Base-by-base conservation (phyloP, 2,797 vertebrate species). In the Poeciliopsis paucimaculata region DNA sequence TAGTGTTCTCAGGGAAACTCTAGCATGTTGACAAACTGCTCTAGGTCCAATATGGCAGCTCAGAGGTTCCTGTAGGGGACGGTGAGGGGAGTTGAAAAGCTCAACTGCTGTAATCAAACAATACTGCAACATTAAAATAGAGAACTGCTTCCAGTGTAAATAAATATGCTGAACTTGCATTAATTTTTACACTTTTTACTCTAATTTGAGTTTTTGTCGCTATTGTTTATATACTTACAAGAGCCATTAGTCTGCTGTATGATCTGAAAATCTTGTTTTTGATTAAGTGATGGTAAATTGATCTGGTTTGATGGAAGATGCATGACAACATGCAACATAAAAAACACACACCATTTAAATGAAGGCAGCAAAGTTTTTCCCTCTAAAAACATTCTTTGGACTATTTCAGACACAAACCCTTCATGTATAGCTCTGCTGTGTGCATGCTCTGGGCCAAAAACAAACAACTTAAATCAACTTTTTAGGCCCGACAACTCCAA, bases 401-500 rank as follows among this genome's bases (percentile, higher is more conserved):
- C 16, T 70, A 26, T 41, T 60, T 64, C 15, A 28, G 39, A 41
- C 64, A 20, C 1, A 51, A 77, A 13, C 41, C 28, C 43, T 7
- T 26, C 0, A 51, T 15, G 3, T 20, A 1, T 9, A 23, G 43
- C 26, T 31, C 10, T 53, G 53, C 47, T 62, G 39, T 23, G 46
- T 3, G 3, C 9, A 2, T 28, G 31, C 28, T 76, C 62, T 79
- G 43, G 53, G 39, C 49, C 15, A 28, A 26, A 53, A 74, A 76
- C 43, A 46, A 70, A 75, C 72, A 46, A 46, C 72, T 47, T 53
- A 74, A 12, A 78, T 66, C 5, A 31, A 36, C 51, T 23, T 46
- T 81, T n/a, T 45, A 60, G 5, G 3, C 36, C 43, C 77, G 68
- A 57, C 41, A 46, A n/a, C n/a, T 39, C 60, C 84, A 49, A 45